Evolutionary conservation across 2,797 vertebrate species (phyloP).

Genomic region (Forpus xanthops): DNA sequence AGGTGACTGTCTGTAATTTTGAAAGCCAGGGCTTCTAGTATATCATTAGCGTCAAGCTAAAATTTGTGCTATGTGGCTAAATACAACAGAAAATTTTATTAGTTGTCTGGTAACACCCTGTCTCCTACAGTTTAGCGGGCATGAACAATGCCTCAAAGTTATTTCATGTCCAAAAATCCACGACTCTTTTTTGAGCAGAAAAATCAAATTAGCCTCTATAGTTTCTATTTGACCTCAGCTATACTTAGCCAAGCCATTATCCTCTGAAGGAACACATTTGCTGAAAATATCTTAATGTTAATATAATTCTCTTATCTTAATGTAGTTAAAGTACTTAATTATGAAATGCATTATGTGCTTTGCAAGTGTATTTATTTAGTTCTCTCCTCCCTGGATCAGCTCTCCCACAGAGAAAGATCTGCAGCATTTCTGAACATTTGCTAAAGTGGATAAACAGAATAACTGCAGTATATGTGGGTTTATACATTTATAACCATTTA

Average conservation of each 20-base stretch:
- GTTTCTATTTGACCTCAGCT: slow-evolving; percentile 3
- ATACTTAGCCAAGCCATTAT: background rate
- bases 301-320: background rate
- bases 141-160: background rate
- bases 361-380: background rate
- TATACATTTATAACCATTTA: background rate
- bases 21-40: background rate
- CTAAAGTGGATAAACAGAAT: background rate
- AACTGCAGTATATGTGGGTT: background rate
- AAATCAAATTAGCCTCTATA: slow-evolving; percentile 5
- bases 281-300: background rate
- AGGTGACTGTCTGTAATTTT: background rate
- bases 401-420: background rate
- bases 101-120: background rate
- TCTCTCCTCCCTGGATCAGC: background rate
- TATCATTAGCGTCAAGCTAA: background rate
- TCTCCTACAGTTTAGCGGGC: background rate
- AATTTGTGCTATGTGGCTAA: background rate
- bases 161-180: background rate
- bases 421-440: background rate
- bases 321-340: background rate
- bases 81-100: background rate
- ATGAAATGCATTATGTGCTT: background rate
- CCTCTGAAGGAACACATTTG: background rate
- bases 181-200: background rate